Evolutionary conservation across 2,113 vertebrate genomes (phyloP).

Genomic region (Perca flavescens): DNA sequence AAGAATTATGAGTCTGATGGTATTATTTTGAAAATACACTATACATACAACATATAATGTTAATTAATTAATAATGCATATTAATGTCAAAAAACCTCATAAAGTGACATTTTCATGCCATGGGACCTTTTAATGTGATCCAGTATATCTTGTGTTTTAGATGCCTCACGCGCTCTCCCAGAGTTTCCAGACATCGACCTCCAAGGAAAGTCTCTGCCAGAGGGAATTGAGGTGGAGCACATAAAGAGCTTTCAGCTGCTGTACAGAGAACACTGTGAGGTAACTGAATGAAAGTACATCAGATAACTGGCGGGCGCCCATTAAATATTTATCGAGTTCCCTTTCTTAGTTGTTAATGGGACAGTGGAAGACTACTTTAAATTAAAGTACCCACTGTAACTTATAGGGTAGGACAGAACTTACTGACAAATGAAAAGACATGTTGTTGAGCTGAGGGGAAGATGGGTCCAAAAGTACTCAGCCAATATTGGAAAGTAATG

Average conservation of each 20-base stretch:
- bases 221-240: constrained; percentile 89
- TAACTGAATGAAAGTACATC: constrained; percentile 54
- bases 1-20: background rate
- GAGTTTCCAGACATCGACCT: constrained; percentile 92
- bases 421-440: background rate
- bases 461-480: background rate
- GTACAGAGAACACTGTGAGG: constrained; percentile 96
- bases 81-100: too few relatives aligned
- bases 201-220: constrained; percentile 89
- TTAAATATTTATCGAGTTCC: constrained; percentile 4
- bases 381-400: background rate
- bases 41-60: background rate
- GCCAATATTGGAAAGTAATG: background rate
- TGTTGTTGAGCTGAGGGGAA: background rate
- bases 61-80: too few relatives aligned
- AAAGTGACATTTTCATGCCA: too few relatives aligned
- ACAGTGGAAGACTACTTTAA: background rate
- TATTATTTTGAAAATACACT: background rate
- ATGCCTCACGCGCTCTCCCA: constrained; percentile 91
- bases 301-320: background rate
- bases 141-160: constrained; percentile 71
- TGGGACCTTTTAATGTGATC: background rate
- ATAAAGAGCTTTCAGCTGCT: constrained; percentile 94
- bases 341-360: background rate
- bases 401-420: too few relatives aligned